Conservation (phyloP, 1,140 invertebrate species). For the Drosophila equinoxialis region DNA sequence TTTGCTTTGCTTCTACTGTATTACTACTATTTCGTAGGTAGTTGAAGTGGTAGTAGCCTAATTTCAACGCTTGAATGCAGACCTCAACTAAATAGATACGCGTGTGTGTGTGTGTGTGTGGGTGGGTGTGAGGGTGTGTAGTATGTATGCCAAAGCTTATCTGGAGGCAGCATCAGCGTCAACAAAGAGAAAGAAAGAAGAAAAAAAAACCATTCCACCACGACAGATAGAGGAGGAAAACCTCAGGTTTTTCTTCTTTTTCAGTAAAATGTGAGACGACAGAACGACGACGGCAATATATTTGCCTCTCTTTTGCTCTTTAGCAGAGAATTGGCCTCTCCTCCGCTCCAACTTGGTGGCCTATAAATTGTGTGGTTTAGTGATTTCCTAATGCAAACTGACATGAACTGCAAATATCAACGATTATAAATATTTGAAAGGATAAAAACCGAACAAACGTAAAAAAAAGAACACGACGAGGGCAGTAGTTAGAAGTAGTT, state of each 20-base stretch:
- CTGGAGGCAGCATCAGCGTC: slow-evolving; percentile 62
- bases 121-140: slow-evolving; percentile 35
- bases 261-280: slow-evolving; percentile 1
- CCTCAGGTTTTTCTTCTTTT: not conserved
- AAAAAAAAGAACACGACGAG: slow-evolving; percentile 4
- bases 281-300: not conserved
- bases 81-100: slow-evolving; percentile 29
- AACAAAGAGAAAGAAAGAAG: slow-evolving; percentile 23
- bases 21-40: slow-evolving; percentile 51
- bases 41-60: slow-evolving; percentile 46
- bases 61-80: slow-evolving; percentile 79
- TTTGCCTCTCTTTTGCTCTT: not conserved
- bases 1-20: not conserved
- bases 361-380: slow-evolving; percentile 26
- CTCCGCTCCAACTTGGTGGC: not conserved
- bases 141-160: slow-evolving; percentile 58
- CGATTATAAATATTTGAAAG: slow-evolving; percentile 23
- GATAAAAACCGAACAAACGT: slow-evolving; percentile 6
- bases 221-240: slow-evolving; percentile 14
- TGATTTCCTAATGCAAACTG: slow-evolving; percentile 57
- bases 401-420: slow-evolving; percentile 44
- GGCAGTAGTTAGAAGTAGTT: not conserved
- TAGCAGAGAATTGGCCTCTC: not conserved
- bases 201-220: not conserved
- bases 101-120: not conserved